A percentile compares a stretch with the other conserved stretches of the same genome.
Conservation (phyloP, 2,797 vertebrate species). For the Liasis olivaceus region DNA sequence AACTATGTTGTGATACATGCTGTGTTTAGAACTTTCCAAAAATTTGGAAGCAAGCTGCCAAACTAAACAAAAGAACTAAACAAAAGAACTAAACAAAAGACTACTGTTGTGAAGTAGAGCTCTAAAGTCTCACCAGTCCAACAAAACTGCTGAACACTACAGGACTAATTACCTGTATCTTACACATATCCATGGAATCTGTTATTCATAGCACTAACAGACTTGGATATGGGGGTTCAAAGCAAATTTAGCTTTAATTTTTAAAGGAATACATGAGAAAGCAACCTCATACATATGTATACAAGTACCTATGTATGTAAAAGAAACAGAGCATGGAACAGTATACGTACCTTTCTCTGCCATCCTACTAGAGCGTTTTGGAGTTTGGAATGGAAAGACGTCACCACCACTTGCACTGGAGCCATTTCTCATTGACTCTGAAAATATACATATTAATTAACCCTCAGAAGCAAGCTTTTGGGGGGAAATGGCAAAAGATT, state of each 20-base stretch:
- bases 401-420: slow-evolving; percentile 77
- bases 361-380: slow-evolving; percentile 86
- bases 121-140: background rate
- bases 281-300: background rate
- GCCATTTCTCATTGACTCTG: slow-evolving; percentile 77
- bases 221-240: background rate
- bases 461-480: background rate
- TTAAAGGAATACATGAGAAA: background rate
- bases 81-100: background rate
- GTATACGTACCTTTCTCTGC: slow-evolving; percentile 84
- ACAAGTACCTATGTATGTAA: background rate
- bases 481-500: background rate
- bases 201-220: slow-evolving; percentile 11
- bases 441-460: background rate
- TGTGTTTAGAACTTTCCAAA: background rate
- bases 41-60: background rate
- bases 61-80: too few relatives aligned
- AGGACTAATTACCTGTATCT: background rate
- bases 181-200: background rate
- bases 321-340: background rate
- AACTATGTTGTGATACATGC: background rate
- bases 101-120: background rate
- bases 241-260: background rate
- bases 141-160: background rate
- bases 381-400: slow-evolving; percentile 89